Evolutionary conservation across 1,140 invertebrate species (phyloP).

Genomic region (Drosophila bocki): DNA sequence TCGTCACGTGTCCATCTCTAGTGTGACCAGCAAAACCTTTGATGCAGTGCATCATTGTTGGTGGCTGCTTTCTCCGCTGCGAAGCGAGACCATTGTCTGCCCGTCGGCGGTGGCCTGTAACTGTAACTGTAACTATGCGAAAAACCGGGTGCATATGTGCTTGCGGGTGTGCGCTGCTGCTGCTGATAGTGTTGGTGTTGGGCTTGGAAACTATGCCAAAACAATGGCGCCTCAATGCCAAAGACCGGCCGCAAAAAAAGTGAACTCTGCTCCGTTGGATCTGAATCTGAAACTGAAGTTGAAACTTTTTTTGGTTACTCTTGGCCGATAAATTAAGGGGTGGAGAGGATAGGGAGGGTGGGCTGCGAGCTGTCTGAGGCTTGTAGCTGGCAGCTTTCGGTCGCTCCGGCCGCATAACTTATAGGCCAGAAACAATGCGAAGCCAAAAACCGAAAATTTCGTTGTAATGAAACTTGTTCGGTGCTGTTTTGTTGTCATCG

Average conservation of each 20-base stretch:
- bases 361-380: slow-evolving; percentile 22
- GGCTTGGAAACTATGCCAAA: slow-evolving; percentile 71
- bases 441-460: slow-evolving; percentile 59
- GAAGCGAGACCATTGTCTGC: slow-evolving; percentile 70
- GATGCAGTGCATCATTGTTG: slow-evolving; percentile 54
- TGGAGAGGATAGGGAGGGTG: background rate
- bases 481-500: slow-evolving; percentile 42
- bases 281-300: slow-evolving; percentile 34
- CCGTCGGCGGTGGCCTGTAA: slow-evolving; percentile 62
- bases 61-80: slow-evolving; percentile 56
- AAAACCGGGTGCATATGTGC: slow-evolving; percentile 59
- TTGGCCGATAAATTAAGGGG: background rate
- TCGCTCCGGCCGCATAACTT: slow-evolving; percentile 56
- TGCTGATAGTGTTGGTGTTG: slow-evolving; percentile 3
- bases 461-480: slow-evolving; percentile 76
- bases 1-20: slow-evolving; percentile 41
- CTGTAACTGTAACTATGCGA: slow-evolving; percentile 69
- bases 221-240: slow-evolving; percentile 80
- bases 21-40: slow-evolving; percentile 42
- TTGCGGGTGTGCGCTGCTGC: slow-evolving; percentile 14
- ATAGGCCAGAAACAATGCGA: slow-evolving; percentile 55
- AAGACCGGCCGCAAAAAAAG: slow-evolving; percentile 40
- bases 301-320: slow-evolving; percentile 28
- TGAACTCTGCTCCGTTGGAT: slow-evolving; percentile 29
- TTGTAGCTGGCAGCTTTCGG: slow-evolving; percentile 74